Percentiles rank a stretch among this genome's conserved stretches.
These are phyloP conservation scores for Achlya flavicornis DNA, from an alignment of 2,888 invertebrate species.

Conservation along the genomic window DNA sequence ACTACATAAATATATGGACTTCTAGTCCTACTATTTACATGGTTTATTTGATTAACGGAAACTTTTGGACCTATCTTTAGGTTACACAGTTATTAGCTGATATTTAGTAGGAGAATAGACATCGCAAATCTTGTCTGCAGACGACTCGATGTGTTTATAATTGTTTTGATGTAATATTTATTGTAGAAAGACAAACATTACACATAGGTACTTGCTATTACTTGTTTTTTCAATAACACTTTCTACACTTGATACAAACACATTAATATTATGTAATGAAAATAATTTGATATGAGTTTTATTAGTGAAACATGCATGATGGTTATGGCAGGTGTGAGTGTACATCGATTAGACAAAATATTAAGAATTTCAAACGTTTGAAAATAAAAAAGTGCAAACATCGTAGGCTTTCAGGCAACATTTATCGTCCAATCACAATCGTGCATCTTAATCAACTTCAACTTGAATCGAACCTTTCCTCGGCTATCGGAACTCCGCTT, in stretches of 20 bases:
- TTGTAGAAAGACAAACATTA: neutral
- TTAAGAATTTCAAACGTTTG: conserved; percentile 29
- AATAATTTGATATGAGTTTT: conserved; percentile 35
- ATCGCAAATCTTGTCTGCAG: neutral
- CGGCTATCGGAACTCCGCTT: conserved; percentile 33
- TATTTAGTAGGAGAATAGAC: neutral
- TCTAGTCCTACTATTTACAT: neutral
- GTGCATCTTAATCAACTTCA: conserved; percentile 66
- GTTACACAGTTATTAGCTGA: neutral
- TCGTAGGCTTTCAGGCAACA: conserved; percentile 74
- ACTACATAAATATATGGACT: neutral
- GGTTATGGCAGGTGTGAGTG: conserved; percentile 50
- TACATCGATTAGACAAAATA: conserved; percentile 51
- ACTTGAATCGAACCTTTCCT: conserved; percentile 24
- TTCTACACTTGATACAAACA: neutral
- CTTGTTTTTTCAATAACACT: neutral
- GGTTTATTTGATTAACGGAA: neutral
- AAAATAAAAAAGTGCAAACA: conserved; percentile 66
- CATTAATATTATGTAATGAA: neutral
- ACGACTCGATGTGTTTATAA: neutral
- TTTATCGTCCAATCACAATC: conserved; percentile 67
- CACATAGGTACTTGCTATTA: neutral
- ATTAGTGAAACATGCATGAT: conserved; percentile 69
- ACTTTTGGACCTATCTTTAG: neutral
- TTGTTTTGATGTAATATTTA: neutral